Conservation (phyloP, 2,888 invertebrate species). For the Sussaba pulchella region DNA sequence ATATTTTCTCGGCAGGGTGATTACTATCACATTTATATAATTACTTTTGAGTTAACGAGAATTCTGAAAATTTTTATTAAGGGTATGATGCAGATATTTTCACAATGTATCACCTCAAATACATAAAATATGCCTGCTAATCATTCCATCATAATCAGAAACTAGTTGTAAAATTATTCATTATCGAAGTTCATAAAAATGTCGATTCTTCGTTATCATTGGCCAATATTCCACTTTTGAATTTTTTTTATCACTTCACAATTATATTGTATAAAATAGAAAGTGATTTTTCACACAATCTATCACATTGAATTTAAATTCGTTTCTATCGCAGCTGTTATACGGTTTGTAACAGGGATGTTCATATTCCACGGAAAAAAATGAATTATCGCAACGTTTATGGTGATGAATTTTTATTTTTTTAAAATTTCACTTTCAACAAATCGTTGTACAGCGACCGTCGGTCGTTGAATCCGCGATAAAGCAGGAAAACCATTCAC, state of each 20-base stretch:
- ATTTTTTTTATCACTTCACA: not conserved
- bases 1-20: not conserved
- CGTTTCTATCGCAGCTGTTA: not conserved
- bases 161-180: no score
- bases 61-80: no score
- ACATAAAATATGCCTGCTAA: no score
- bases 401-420: conserved; percentile 2
- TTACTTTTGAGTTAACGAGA: no score
- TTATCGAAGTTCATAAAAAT: not conserved
- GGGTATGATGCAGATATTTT: not conserved
- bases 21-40: no score
- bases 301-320: not conserved
- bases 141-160: no score
- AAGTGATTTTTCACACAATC: not conserved
- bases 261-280: not conserved
- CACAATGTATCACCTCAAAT: no score
- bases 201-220: not conserved
- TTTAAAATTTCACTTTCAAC: not conserved
- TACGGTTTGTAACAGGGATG: conserved; percentile 18
- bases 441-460: conserved; percentile 2
- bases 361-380: conserved; percentile 14
- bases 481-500: conserved; percentile 21
- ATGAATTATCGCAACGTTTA: conserved; percentile 34
- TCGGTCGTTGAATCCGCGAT: conserved; percentile 15
- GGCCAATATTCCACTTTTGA: not conserved